Evolutionary conservation across 2,888 invertebrate genomes (phyloP), one percentile per base, ranked within the genome.

Genomic region (Schrankia costaestrigalis): DNA sequence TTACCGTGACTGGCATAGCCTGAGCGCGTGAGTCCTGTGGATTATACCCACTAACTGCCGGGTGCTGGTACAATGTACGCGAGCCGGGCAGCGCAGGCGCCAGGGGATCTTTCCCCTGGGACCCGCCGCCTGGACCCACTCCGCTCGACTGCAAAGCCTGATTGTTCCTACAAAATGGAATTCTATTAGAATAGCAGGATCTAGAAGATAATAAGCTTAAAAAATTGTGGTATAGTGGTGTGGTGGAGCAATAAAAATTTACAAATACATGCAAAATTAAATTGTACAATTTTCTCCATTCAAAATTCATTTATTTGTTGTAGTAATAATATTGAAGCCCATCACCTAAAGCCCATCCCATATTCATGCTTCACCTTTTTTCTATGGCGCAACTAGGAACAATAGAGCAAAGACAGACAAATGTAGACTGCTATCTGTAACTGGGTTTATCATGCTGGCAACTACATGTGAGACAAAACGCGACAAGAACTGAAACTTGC

Each of bases 391-490:
- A 37, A 34, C 31, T 35, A 37, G 32, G 36, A 35, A 37, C 23
- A 29, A 31, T 46, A 38, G 36, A 40, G 46, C 39, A 46, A 45
- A 31, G 31, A 44, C 32, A 39, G 43, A 39, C 46, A 35, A 39
- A 32, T 26, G 36, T 31, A 34, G 31, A 27, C 36, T 31, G 34
- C 37, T 40, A 28, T 35, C 36, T 40, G 38, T 26, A 45, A 44
- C 34, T 43, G 43, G 48, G 44, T 23, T 36, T 43, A 51, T 55
- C 71, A 75, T 71, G 71, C 71, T 68, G 56, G 56, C 88, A 95
- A 95, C 71, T 96, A 91, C 81, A 95, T 31, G 95, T 75, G 93
- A 93, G 60, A 95, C 95, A 64, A 23, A 95, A 71, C 71, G 65
- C 70, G 67, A 61, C 63, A 67, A 47, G 61, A 63, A 68, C 61